These are phyloP conservation scores for Burhinus bistriatus DNA, from an alignment of 2,113 vertebrate genomes.

Conservation along the genomic window DNA sequence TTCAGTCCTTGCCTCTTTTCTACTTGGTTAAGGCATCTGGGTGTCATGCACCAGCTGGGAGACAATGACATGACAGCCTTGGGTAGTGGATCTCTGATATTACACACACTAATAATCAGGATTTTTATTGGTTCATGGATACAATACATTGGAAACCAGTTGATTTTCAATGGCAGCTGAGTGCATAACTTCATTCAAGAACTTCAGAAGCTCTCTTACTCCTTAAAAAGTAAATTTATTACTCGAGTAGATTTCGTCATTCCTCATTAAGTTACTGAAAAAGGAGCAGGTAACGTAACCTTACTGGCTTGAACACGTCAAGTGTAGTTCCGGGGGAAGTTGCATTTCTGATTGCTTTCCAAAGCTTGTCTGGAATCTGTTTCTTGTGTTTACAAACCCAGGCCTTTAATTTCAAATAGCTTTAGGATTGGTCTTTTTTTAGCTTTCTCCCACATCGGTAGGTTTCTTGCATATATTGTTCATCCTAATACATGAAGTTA, in stretches of 20 bases:
- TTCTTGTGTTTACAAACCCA: neutral
- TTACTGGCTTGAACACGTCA: neutral
- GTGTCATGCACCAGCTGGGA: neutral
- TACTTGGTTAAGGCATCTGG: neutral
- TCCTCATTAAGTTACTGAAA: neutral
- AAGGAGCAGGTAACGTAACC: neutral
- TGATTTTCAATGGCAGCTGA: neutral
- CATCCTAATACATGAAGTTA: neutral
- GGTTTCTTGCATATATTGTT: neutral
- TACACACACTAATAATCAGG: accelerated
- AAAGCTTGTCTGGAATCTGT: too few relatives aligned
- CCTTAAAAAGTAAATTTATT: neutral
- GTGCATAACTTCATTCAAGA: neutral
- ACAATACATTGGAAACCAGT: too few relatives aligned
- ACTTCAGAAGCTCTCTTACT: neutral
- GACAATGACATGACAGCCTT: neutral
- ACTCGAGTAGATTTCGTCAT: neutral
- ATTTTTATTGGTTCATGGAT: too few relatives aligned
- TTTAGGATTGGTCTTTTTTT: neutral
- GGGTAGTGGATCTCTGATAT: neutral
- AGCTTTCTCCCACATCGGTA: neutral
- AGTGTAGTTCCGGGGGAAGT: neutral
- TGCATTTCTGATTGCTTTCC: neutral
- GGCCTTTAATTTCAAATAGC: neutral
- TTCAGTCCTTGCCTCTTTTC: neutral